A percentile compares a stretch with the other conserved stretches of the same genome.
phyloP scores from a whole-genome alignment of 2,888 invertebrate genomes.

The Helicoverpa assulta region DNA sequence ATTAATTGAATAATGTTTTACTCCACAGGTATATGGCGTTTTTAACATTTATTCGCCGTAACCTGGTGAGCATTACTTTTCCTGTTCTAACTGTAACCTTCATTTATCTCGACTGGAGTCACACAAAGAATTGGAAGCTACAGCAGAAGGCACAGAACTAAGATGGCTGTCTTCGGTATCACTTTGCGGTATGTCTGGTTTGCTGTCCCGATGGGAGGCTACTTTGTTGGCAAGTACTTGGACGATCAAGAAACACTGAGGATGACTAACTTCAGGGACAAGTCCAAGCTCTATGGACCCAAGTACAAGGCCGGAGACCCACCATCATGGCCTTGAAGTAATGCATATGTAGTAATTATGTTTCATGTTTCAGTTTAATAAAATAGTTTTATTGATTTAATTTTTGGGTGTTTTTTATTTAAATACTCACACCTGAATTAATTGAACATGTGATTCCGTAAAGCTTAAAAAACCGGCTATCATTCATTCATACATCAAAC shows the following conservation, averaged over 20 bases:
- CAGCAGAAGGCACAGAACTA: conserved; percentile 73
- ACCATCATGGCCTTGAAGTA: conserved; percentile 93
- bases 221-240: conserved; percentile 91
- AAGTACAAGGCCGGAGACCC: conserved; percentile 91
- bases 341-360: conserved; percentile 34
- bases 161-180: conserved; percentile 90
- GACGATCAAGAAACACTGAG: conserved; percentile 93
- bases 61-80: conserved; percentile 92
- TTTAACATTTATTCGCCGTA: conserved; percentile 88
- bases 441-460: too few species aligned
- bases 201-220: conserved; percentile 90
- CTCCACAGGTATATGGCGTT: conserved; percentile 88
- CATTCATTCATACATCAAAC: too few species aligned
- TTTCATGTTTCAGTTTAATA: conserved; percentile 53
- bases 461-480: too few species aligned
- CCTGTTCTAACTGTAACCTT: conserved; percentile 90
- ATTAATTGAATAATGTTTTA: conserved; percentile 4
- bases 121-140: conserved; percentile 93
- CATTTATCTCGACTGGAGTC: conserved; percentile 93
- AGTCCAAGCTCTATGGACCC: conserved; percentile 94
- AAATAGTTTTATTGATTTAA: conserved; percentile 55
- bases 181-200: conserved; percentile 87
- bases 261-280: conserved; percentile 94
- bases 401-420: conserved; percentile 15
- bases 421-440: not conserved